phyloP scores from a whole-genome alignment of 1,140 invertebrate genomes.

The Trinorchestia longiramus region DNA sequence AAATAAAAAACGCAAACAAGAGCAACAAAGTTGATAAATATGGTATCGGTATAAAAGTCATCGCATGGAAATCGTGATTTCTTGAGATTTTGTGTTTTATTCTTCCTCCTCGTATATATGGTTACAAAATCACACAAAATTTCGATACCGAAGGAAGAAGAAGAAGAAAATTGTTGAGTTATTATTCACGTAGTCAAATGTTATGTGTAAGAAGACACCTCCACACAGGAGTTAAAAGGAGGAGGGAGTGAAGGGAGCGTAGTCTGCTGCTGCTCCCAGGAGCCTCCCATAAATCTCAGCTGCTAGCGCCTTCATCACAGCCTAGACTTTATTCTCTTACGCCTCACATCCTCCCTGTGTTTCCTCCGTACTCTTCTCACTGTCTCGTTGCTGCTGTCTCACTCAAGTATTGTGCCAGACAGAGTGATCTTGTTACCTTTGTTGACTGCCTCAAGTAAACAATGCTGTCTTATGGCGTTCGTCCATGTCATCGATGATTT shows the following conservation, averaged over 20 bases:
- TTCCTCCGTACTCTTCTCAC: background rate
- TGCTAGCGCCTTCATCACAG: background rate
- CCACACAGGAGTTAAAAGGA: background rate
- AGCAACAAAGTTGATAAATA: background rate
- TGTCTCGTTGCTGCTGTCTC: background rate
- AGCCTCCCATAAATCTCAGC: background rate
- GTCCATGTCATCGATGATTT: too few relatives aligned
- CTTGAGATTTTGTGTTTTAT: too few relatives aligned
- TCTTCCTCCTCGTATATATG: too few relatives aligned
- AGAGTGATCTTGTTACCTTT: background rate
- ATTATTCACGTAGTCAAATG: background rate
- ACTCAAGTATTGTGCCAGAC: background rate
- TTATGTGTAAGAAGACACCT: background rate
- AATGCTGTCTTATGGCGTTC: too few relatives aligned
- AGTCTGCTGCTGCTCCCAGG: background rate
- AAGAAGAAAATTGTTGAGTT: too few relatives aligned
- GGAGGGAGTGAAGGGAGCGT: too few relatives aligned
- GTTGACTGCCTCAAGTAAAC: too few relatives aligned
- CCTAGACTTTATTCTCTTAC: constrained; percentile 10
- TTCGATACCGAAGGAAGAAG: too few relatives aligned
- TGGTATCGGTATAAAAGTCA: background rate
- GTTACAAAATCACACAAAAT: too few relatives aligned
- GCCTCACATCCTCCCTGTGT: background rate
- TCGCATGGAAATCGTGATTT: background rate
- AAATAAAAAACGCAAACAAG: background rate